A percentile compares a stretch with the other conserved stretches of the same genome.
phyloP scores from a whole-genome alignment of 1,140 invertebrate genomes.

The Homarus americanus region DNA sequence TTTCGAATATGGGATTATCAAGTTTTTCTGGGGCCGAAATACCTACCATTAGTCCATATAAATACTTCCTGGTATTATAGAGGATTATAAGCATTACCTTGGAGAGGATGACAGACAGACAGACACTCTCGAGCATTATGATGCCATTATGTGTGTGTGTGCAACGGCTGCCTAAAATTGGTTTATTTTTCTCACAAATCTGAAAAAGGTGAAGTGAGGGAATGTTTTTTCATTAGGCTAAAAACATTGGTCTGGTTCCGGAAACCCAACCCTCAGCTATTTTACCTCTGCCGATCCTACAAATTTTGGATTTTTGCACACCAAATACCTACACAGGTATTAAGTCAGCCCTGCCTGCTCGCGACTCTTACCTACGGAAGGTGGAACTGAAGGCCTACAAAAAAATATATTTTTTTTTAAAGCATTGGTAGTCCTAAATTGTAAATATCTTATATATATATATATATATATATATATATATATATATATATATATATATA shows the following conservation, averaged over 20 bases:
- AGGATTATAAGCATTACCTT: too few species aligned
- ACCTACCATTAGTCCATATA: too few species aligned
- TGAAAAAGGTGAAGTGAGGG: slow-evolving; percentile 2
- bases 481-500: slow-evolving; percentile 8
- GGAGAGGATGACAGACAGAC: background rate
- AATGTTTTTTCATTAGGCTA: slow-evolving; percentile 16
- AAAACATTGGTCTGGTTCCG: slow-evolving; percentile 10
- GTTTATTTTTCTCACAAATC: slow-evolving; percentile 16
- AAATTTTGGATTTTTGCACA: slow-evolving; percentile 3
- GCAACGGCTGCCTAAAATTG: background rate
- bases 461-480: slow-evolving; percentile 6
- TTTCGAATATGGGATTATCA: too few species aligned
- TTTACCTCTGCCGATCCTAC: slow-evolving; percentile 12
- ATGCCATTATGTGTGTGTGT: background rate
- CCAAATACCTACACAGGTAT: background rate
- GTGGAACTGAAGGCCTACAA: too few species aligned
- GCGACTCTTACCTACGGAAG: too few species aligned
- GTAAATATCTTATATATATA: background rate
- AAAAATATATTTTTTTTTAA: background rate
- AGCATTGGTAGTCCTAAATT: background rate
- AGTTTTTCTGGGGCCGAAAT: too few species aligned
- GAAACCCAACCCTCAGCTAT: background rate
- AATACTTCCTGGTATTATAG: too few species aligned
- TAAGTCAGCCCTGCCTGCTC: too few species aligned
- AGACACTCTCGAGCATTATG: background rate